Percentiles rank a stretch among this genome's conserved stretches.
phyloP scores from a whole-genome alignment of 2,888 invertebrate genomes.

The Rugalucina vietnamica region DNA sequence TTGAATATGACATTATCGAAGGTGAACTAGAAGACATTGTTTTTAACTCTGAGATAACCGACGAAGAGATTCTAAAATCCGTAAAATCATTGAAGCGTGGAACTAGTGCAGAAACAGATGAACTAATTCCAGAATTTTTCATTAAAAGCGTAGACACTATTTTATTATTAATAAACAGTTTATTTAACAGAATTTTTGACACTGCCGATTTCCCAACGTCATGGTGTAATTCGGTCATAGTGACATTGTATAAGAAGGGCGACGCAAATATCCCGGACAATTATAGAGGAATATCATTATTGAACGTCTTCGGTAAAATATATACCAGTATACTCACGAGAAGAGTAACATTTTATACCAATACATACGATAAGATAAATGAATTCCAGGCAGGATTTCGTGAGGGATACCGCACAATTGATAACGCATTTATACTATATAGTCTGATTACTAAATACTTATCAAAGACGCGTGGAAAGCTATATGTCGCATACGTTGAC shows the following conservation, averaged over 20 bases:
- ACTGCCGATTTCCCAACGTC: background rate
- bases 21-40: too few relatives aligned
- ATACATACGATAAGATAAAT: background rate
- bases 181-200: background rate
- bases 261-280: background rate
- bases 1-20: too few relatives aligned
- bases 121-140: too few relatives aligned
- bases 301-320: slow-evolving; percentile 1
- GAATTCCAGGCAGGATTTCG: slow-evolving; percentile 12
- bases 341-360: background rate
- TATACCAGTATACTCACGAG: slow-evolving; percentile 1
- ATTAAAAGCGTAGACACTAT: background rate
- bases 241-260: background rate
- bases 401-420: background rate
- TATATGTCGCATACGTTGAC: background rate
- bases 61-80: too few relatives aligned
- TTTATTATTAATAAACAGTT: background rate
- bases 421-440: slow-evolving; percentile 7
- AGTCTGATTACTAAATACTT: background rate
- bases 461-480: background rate
- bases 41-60: too few relatives aligned
- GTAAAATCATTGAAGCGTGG: too few relatives aligned
- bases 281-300: background rate
- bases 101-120: too few relatives aligned
- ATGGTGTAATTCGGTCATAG: background rate